Conservation (phyloP, 2,113 vertebrate species). For the Salminus brasiliensis region DNA sequence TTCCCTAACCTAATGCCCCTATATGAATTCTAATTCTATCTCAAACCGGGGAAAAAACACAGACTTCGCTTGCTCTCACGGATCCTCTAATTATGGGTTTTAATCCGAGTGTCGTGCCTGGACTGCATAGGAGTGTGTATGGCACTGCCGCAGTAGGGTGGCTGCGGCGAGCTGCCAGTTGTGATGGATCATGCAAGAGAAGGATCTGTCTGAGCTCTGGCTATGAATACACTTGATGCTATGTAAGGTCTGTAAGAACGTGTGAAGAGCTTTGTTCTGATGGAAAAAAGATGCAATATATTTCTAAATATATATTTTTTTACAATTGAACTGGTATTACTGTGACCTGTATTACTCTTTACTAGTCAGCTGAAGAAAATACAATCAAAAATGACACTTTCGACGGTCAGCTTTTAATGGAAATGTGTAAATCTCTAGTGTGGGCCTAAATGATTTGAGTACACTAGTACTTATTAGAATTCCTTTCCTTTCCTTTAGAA, state of each 20-base stretch:
- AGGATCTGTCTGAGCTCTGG: background rate
- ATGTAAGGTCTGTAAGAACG: background rate
- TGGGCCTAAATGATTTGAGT: too few species aligned
- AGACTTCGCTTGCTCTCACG: background rate
- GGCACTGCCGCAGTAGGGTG: background rate
- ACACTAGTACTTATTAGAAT: too few species aligned
- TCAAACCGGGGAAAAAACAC: slow-evolving; percentile 19
- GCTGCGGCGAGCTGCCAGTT: background rate
- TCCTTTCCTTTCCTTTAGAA: too few species aligned
- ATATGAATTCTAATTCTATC: slow-evolving; percentile 38
- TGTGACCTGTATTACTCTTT: too few species aligned
- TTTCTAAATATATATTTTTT: too few species aligned
- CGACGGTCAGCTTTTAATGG: too few species aligned
- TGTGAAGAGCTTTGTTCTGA: background rate
- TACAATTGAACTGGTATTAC: too few species aligned
- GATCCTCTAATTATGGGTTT: slow-evolving; percentile 27
- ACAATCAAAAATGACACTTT: too few species aligned
- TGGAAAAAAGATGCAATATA: background rate
- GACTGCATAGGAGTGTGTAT: background rate
- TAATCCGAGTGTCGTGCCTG: slow-evolving; percentile 1
- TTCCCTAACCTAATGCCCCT: background rate
- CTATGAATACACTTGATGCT: background rate
- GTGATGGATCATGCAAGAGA: background rate
- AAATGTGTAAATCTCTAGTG: too few species aligned
- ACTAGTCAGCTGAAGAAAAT: too few species aligned